phyloP scores from a whole-genome alignment of 2,888 invertebrate genomes.

The Thalpophila matura region DNA sequence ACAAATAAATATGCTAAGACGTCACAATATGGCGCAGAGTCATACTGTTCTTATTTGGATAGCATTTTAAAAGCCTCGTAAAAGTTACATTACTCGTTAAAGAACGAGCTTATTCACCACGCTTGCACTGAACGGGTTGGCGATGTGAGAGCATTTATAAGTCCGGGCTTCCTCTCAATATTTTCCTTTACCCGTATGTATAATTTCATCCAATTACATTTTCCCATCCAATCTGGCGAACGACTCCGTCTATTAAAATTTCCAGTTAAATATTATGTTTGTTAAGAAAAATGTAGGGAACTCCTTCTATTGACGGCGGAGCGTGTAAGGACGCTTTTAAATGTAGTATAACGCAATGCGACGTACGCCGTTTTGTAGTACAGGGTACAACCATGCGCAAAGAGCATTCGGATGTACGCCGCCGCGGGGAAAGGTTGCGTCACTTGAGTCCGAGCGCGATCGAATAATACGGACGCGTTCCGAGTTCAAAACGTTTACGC shows the following conservation, averaged over 20 bases:
- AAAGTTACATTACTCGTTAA: no score
- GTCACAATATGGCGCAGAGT: no score
- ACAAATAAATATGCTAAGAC: no score
- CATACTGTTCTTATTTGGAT: no score
- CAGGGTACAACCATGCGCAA: slow-evolving; percentile 84
- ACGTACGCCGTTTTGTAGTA: slow-evolving; percentile 84
- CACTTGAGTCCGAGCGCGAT: slow-evolving; percentile 14
- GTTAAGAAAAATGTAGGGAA: slow-evolving; percentile 25
- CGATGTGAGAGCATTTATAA: no score
- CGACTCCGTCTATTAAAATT: slow-evolving; percentile 36
- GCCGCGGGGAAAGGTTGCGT: slow-evolving; percentile 55
- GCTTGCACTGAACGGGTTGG: no score
- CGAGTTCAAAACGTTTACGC: slow-evolving; percentile 37
- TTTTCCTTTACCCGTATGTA: no score
- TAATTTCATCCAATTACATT: slow-evolving; percentile 25
- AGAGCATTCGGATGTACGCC: slow-evolving; percentile 80
- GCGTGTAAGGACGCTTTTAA: slow-evolving; percentile 75
- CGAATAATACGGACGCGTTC: slow-evolving; percentile 41
- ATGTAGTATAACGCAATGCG: slow-evolving; percentile 86
- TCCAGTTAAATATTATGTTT: slow-evolving; percentile 48
- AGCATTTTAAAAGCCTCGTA: no score
- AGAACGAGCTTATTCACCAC: no score
- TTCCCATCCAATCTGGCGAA: slow-evolving; percentile 19
- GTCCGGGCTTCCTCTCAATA: no score
- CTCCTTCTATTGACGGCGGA: slow-evolving; percentile 59